Evolutionary conservation across 1,140 invertebrate species (phyloP).

Genomic region (Lordiphosa stackelbergi): DNA sequence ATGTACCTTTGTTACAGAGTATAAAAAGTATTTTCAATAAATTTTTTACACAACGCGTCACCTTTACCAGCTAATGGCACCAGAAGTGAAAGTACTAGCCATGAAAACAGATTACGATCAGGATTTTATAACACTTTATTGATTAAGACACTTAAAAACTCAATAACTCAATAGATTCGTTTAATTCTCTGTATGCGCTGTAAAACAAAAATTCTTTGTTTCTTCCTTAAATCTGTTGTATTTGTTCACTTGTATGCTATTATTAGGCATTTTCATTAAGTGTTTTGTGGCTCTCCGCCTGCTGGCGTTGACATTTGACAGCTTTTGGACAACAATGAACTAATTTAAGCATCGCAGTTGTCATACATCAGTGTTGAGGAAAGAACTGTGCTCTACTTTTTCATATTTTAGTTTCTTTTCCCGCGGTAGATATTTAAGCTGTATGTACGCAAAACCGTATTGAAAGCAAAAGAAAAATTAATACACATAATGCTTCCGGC

Average conservation of each 20-base stretch:
- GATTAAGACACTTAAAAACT: no score
- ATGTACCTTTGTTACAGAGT: no score
- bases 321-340: conserved; percentile 68
- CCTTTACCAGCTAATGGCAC: no score
- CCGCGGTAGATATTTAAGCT: conserved; percentile 33
- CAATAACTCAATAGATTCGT: no score
- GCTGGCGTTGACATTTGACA: conserved; percentile 59
- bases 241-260: conserved; percentile 10
- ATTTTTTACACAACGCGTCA: no score
- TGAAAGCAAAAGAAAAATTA: conserved; percentile 52
- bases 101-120: no score
- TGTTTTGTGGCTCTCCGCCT: neutral
- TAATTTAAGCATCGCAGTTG: conserved; percentile 62
- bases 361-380: conserved; percentile 46
- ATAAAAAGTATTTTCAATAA: no score
- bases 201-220: no score
- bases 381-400: conserved; percentile 13
- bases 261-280: conserved; percentile 22
- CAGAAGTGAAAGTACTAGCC: no score
- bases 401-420: conserved; percentile 15
- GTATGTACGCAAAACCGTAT: conserved; percentile 59
- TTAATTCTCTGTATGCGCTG: no score
- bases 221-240: neutral
- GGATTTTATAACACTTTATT: no score
- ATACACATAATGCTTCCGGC: conserved; percentile 65